These are phyloP conservation scores for Falco concolor DNA, from an alignment of 2,797 vertebrate genomes.

Conservation along the genomic window DNA sequence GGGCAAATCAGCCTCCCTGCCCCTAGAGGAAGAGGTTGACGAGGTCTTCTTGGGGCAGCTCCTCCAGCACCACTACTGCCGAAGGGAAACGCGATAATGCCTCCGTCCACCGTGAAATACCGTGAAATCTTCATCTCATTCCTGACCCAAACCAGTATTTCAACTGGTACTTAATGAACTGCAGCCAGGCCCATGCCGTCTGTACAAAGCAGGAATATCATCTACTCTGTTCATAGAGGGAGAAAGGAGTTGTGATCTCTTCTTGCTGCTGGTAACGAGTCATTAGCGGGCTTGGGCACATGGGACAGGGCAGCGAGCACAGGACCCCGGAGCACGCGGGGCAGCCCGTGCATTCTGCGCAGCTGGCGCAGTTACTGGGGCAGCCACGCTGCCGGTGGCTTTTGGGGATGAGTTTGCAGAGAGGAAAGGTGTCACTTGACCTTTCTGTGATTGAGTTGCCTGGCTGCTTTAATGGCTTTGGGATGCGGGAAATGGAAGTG, in stretches of 20 bases:
- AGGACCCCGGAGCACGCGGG: accelerated
- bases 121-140: not conserved
- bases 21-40: not conserved
- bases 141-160: not conserved
- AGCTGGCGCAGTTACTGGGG: not conserved
- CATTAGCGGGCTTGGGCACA: not conserved
- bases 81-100: not conserved
- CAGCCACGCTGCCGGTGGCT: not conserved
- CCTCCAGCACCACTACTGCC: not conserved
- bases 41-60: not conserved
- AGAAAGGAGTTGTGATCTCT: not conserved
- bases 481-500: not conserved
- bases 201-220: not conserved
- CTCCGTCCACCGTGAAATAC: not conserved
- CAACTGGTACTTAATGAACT: not conserved
- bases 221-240: not conserved
- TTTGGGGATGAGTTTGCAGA: not conserved
- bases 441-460: not conserved
- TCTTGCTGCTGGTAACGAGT: accelerated
- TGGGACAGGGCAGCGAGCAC: not conserved
- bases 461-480: not conserved
- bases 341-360: not conserved
- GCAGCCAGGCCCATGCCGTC: not conserved
- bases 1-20: not conserved
- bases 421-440: not conserved